Percentiles rank a stretch among this genome's conserved stretches.
Evolutionary conservation across 30 jellyfish, hydroid and myxozoan genomes (phyloP).

Genomic region (Aurelia sp.): DNA sequence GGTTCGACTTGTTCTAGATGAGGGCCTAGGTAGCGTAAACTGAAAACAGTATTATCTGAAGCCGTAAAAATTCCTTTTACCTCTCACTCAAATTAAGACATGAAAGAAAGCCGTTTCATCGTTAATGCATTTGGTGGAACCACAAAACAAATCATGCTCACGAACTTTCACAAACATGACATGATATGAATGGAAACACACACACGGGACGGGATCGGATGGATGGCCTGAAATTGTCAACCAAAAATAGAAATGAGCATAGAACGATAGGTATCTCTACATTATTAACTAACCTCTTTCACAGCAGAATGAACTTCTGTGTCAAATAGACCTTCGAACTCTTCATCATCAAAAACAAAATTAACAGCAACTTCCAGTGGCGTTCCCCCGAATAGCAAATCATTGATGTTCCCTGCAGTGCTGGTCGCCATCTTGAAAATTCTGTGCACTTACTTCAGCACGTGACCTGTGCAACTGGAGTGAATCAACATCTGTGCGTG

Average conservation of each 20-base stretch:
- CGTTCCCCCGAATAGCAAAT: slow-evolving; percentile 3
- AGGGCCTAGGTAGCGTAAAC: too few relatives aligned
- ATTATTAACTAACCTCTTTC: slow-evolving; percentile 8
- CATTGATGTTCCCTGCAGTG: slow-evolving; percentile 9
- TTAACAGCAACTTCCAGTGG: slow-evolving; percentile 6
- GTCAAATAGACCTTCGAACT: slow-evolving; percentile 25
- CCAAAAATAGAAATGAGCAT: too few relatives aligned
- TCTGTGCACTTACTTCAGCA: slow-evolving; percentile 29
- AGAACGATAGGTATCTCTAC: neutral
- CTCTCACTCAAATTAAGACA: too few relatives aligned
- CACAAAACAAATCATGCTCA: too few relatives aligned
- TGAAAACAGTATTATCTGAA: too few relatives aligned
- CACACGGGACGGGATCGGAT: too few relatives aligned
- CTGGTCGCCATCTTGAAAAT: slow-evolving; percentile 18
- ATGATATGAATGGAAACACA: too few relatives aligned
- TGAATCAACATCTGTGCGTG: slow-evolving; percentile 31
- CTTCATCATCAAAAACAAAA: slow-evolving; percentile 7
- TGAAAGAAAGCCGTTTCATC: too few relatives aligned
- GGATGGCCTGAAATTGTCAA: neutral
- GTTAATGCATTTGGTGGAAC: too few relatives aligned
- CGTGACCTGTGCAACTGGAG: slow-evolving; percentile 5
- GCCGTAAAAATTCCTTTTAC: too few relatives aligned
- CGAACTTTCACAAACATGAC: neutral
- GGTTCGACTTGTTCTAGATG: too few relatives aligned
- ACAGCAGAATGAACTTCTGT: slow-evolving; percentile 40